Evolutionary conservation across 1,140 invertebrate genomes (phyloP), one percentile per base, ranked within the genome.

Genomic region (Vanessa atalanta): DNA sequence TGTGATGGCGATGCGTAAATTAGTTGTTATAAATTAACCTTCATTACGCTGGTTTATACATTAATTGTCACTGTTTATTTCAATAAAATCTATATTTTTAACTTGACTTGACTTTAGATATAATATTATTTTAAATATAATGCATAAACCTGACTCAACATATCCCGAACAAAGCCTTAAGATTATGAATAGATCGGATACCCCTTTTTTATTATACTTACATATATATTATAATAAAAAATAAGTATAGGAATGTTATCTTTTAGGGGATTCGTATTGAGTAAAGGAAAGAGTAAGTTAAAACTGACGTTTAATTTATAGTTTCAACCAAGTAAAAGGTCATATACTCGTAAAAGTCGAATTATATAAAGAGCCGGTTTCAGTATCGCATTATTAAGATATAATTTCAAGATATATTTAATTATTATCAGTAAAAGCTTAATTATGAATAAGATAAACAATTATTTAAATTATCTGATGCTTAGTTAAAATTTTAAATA

Each of bases 271-370:
- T 57, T 55, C 5, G 20, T 20, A 53, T 16, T 26, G 53, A 20
- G 26, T 57, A 57, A 57, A 57, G 16, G 23, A 5, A 57, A 57
- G 53, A 23, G 12, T 4, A 57, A 57, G 11, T 57, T 57, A 57
- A 12, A 57, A 23, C 8, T 57, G 14, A 20, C 16, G 53, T n/a
- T n/a, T 53, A 53, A 53, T 57, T 20, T 37, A 61, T 61, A 61
- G 23, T 61, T 61, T n/a, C 23, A 61, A 11, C 12, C 57, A 16
- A 61, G 26, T 14, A 37, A 61, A 61, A 61, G 57, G 57, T 61
- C 57, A 61, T 26, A 61, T 43, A 43, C 37, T 43, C 37, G 37
- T 61, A 61, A 61, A 61, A 61, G 23, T 61, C 57, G 57, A 31
- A 57, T 61, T 61, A 61, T 26, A 37, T 61, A 37, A 61, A 23